Conservation (phyloP, 2,113 vertebrate genomes). For the Danio rerio region DNA sequence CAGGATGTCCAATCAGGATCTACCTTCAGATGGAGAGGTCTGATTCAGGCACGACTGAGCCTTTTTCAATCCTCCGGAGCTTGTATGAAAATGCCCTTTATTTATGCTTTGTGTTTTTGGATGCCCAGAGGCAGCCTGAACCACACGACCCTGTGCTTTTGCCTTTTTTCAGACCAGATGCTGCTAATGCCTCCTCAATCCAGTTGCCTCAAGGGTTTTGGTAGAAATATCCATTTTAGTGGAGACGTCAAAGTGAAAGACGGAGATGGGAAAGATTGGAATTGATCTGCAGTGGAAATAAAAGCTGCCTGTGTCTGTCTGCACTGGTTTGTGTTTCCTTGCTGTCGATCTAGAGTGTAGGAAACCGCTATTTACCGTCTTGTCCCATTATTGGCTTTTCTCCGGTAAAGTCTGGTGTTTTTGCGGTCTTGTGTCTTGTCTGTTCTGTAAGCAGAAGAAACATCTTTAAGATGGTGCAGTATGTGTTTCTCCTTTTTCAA, state of each 20-base stretch:
- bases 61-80: constrained; percentile 37
- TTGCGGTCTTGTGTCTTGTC: constrained; percentile 60
- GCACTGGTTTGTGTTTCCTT: constrained; percentile 30
- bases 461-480: constrained; percentile 7
- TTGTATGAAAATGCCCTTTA: constrained; percentile 51
- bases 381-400: constrained; percentile 52
- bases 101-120: constrained; percentile 51
- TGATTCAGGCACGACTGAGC: constrained; percentile 35
- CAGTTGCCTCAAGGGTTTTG: constrained; percentile 23
- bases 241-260: constrained; percentile 45
- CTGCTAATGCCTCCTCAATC: constrained; percentile 46
- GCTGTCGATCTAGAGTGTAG: constrained; percentile 9
- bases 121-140: constrained; percentile 43
- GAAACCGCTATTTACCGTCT: constrained; percentile 16
- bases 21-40: constrained; percentile 31
- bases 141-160: constrained; percentile 36
- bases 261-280: constrained; percentile 24
- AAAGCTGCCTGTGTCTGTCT: constrained; percentile 15
- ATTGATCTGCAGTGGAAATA: constrained; percentile 31
- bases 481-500: constrained; percentile 9
- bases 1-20: constrained; percentile 11
- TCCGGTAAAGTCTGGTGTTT: constrained; percentile 65
- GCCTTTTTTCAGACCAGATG: constrained; percentile 48
- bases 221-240: constrained; percentile 42
- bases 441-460: background rate